phyloP scores from a whole-genome alignment of 2,797 vertebrate genomes.

The Lophotriccus pileatus region DNA sequence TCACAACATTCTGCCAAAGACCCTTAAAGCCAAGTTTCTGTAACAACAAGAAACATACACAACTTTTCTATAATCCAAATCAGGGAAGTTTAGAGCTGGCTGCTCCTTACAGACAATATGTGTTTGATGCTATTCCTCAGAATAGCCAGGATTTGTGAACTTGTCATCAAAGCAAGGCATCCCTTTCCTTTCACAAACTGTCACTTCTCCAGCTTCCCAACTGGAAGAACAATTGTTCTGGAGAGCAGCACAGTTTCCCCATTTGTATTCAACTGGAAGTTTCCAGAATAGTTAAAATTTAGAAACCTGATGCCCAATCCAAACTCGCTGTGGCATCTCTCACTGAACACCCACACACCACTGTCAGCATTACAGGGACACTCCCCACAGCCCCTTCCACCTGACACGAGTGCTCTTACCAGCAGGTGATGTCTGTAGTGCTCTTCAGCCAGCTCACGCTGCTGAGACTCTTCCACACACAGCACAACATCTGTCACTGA shows the following conservation, averaged over 20 bases:
- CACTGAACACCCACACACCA: neutral
- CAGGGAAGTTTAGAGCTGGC: neutral
- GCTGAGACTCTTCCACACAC: slow-evolving; percentile 66
- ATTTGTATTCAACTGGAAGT: neutral
- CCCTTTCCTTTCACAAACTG: neutral
- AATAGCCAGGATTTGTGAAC: neutral
- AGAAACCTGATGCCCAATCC: neutral
- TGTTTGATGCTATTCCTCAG: neutral
- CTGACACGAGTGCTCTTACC: slow-evolving; percentile 71
- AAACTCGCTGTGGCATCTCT: neutral
- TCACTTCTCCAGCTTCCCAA: neutral
- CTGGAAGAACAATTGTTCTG: neutral
- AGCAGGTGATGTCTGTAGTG: slow-evolving; percentile 73
- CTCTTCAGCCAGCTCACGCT: slow-evolving; percentile 65
- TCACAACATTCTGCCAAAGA: slow-evolving; percentile 74
- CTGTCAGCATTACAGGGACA: neutral
- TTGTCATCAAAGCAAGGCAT: neutral
- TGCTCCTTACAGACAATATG: neutral
- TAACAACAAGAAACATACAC: neutral
- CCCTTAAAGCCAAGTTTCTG: slow-evolving; percentile 77
- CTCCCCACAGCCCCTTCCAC: neutral
- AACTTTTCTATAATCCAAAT: neutral
- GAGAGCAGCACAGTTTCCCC: neutral
- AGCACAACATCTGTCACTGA: slow-evolving; percentile 74
- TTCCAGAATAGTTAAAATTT: neutral